phyloP scores from a whole-genome alignment of 2,797 vertebrate species.

The Apogon hyalosoma region DNA sequence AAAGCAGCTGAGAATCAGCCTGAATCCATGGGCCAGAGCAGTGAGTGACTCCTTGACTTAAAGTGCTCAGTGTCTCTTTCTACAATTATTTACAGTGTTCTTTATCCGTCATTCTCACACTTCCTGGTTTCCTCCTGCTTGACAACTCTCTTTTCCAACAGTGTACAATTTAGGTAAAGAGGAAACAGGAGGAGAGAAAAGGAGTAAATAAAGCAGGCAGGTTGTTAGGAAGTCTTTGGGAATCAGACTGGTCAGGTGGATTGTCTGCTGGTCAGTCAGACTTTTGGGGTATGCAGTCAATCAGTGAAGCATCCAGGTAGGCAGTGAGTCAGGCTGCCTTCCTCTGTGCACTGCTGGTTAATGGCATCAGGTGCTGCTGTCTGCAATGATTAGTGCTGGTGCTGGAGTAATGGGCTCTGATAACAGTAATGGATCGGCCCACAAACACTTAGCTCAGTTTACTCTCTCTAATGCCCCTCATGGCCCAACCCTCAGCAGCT shows the following conservation, averaged over 20 bases:
- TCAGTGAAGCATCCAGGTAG: conserved; percentile 50
- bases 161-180: conserved; percentile 21
- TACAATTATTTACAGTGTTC: conserved; percentile 6
- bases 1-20: conserved; percentile 1
- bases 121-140: conserved; percentile 23
- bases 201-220: conserved; percentile 56
- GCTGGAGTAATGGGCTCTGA: conserved; percentile 84
- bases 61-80: conserved; percentile 22
- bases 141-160: conserved; percentile 14
- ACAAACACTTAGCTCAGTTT: conserved; percentile 85
- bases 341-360: conserved; percentile 73
- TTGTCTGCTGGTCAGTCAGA: conserved; percentile 34
- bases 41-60: conserved; percentile 25
- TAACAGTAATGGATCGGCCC: conserved; percentile 85
- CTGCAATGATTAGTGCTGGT: conserved; percentile 80
- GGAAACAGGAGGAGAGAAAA: conserved; percentile 39
- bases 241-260: conserved; percentile 32
- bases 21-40: conserved; percentile 12
- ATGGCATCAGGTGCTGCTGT: conserved; percentile 84
- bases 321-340: conserved; percentile 44
- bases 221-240: conserved; percentile 28
- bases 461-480: conserved; percentile 82
- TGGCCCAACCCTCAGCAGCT: conserved; percentile 75
- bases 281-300: conserved; percentile 34
- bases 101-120: conserved; percentile 25